A percentile compares a stretch with the other conserved stretches of the same genome.
Evolutionary conservation across 2,797 vertebrate species (phyloP).

Genomic region (Gambusia yucatana): DNA sequence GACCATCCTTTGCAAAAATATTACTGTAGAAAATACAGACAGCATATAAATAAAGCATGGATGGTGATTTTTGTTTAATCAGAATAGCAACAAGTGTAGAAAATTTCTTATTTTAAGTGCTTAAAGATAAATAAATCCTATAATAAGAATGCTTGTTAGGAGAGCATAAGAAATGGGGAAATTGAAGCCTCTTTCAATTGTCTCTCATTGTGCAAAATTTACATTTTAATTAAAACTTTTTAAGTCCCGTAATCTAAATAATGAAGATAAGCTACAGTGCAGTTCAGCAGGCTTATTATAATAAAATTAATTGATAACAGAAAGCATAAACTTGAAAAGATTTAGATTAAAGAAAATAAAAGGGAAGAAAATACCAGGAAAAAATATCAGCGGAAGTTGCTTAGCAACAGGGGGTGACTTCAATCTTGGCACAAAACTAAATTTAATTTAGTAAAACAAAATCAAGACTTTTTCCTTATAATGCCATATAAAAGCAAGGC

Average conservation of each 20-base stretch:
- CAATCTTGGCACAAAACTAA: background rate
- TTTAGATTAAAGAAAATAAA: slow-evolving; percentile 4
- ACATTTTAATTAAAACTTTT: slow-evolving; percentile 18
- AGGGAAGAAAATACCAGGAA: background rate
- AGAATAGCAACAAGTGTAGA: background rate
- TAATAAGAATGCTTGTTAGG: background rate
- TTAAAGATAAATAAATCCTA: background rate
- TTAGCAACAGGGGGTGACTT: slow-evolving; percentile 28
- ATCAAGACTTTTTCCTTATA: background rate
- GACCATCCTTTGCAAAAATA: background rate
- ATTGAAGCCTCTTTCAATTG: slow-evolving; percentile 1
- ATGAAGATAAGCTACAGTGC: background rate
- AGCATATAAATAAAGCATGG: background rate
- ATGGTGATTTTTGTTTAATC: background rate
- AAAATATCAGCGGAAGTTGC: slow-evolving; percentile 22
- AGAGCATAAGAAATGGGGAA: background rate
- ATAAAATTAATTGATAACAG: background rate
- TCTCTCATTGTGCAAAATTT: slow-evolving; percentile 27
- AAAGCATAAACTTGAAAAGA: background rate
- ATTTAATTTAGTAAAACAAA: slow-evolving; percentile 29
- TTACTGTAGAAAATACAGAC: background rate
- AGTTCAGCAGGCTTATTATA: background rate
- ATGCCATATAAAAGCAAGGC: slow-evolving; percentile 2
- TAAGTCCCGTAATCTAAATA: background rate
- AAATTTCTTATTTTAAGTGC: background rate